These are phyloP conservation scores for Philhelius pedissequus DNA, from an alignment of 2,888 invertebrate species.

Conservation along the genomic window DNA sequence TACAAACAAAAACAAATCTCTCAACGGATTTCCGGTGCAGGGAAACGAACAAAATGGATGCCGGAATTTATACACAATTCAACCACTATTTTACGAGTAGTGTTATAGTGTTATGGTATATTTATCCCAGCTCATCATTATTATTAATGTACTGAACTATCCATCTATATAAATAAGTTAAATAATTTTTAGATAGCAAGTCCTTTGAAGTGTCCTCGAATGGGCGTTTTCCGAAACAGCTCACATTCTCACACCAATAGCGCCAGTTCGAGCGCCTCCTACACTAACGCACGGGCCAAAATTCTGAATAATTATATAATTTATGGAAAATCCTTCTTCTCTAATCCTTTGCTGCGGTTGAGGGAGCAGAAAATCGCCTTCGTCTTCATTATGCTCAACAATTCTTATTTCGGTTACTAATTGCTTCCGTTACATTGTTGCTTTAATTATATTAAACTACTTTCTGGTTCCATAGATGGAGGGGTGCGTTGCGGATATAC, in stretches of 20 bases:
- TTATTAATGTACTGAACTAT: conserved; percentile 16
- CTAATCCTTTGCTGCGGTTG: conserved; percentile 56
- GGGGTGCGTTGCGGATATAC: conserved; percentile 20
- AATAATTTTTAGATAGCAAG: background rate
- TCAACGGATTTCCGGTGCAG: conserved; percentile 63
- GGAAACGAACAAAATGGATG: conserved; percentile 23
- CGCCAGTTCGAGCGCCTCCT: background rate
- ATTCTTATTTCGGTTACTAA: conserved; percentile 66
- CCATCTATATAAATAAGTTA: conserved; percentile 2
- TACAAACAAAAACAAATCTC: conserved; percentile 44
- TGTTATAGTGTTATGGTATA: background rate
- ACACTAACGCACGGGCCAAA: conserved; percentile 6
- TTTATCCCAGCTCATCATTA: background rate
- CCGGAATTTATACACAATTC: background rate
- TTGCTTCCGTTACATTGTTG: conserved; percentile 66
- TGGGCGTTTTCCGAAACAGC: conserved; percentile 28
- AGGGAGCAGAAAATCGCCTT: conserved; percentile 62
- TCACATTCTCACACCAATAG: conserved; percentile 9
- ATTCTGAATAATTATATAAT: conserved; percentile 48
- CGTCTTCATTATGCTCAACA: conserved; percentile 19
- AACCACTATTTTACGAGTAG: background rate
- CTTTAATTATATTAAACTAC: conserved; percentile 50
- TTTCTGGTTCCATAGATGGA: conserved; percentile 22
- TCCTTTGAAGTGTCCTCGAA: conserved; percentile 56
- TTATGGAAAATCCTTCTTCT: conserved; percentile 51